These are phyloP conservation scores for Lepidurus apus DNA, from an alignment of 1,140 invertebrate genomes.

Conservation along the genomic window DNA sequence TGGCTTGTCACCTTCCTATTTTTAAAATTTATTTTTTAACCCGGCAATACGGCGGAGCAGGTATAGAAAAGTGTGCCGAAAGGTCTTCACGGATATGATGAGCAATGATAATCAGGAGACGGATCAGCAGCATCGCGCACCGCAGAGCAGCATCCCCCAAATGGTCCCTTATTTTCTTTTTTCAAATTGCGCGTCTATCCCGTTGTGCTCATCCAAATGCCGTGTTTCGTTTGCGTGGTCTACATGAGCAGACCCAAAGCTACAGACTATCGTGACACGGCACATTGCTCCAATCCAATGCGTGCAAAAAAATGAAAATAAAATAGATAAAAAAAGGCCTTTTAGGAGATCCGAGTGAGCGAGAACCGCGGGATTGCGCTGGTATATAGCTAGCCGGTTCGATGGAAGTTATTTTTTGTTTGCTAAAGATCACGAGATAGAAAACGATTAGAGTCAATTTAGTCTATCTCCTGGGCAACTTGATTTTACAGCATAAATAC, in stretches of 20 bases:
- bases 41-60: neutral
- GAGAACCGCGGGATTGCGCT: constrained; percentile 17
- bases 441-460: constrained; percentile 22
- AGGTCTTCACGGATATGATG: neutral
- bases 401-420: constrained; percentile 22
- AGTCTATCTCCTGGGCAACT: constrained; percentile 18
- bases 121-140: neutral
- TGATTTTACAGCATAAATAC: constrained; percentile 22
- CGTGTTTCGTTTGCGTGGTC: neutral
- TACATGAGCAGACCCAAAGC: constrained; percentile 18
- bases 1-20: neutral
- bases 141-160: neutral
- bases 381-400: neutral
- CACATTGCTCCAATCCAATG: constrained; percentile 14
- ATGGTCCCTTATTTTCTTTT: neutral
- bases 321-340: neutral
- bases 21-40: no score
- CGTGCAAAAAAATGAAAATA: neutral
- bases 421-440: constrained; percentile 21
- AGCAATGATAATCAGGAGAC: neutral
- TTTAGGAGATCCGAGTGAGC: constrained; percentile 15
- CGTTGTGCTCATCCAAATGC: neutral
- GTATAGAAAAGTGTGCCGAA: neutral
- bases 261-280: constrained; percentile 13
- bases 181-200: neutral